Conservation (phyloP, 2,113 vertebrate genomes). For the Nerophis ophidion region DNA sequence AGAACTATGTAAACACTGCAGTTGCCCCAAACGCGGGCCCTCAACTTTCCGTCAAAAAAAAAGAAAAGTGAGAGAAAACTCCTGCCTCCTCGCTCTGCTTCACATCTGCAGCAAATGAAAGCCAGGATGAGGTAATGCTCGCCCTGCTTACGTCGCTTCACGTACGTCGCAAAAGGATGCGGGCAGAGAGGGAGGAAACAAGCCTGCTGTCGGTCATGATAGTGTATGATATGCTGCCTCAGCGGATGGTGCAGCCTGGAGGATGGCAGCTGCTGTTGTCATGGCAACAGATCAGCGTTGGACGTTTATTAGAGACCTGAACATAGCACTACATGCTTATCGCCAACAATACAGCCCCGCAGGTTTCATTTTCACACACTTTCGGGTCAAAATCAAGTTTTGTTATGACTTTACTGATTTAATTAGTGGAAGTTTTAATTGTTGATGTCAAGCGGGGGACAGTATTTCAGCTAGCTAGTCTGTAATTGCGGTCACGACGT, state of each 20-base stretch:
- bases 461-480: too few species aligned
- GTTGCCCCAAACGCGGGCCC: conserved; percentile 75
- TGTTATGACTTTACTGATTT: conserved; percentile 49
- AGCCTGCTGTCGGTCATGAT: conserved; percentile 31
- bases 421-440: conserved; percentile 55
- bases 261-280: conserved; percentile 54
- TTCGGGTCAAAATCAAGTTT: conserved; percentile 63
- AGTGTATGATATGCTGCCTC: conserved; percentile 69
- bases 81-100: conserved; percentile 74
- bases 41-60: conserved; percentile 47
- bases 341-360: conserved; percentile 59
- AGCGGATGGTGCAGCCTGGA: conserved; percentile 45
- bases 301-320: conserved; percentile 55
- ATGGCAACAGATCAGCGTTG: conserved; percentile 61
- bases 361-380: conserved; percentile 64
- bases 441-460: conserved; percentile 29
- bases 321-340: conserved; percentile 73
- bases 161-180: conserved; percentile 62
- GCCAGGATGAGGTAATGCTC: conserved; percentile 78
- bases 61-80: conserved; percentile 45
- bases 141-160: conserved; percentile 73
- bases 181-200: conserved; percentile 26
- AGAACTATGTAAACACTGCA: conserved; percentile 76
- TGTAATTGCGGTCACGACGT: too few species aligned
- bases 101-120: conserved; percentile 87